A percentile compares a stretch with the other conserved stretches of the same genome.
Evolutionary conservation across 2,888 invertebrate genomes (phyloP).

Genomic region (Sinhomidia bicolor): DNA sequence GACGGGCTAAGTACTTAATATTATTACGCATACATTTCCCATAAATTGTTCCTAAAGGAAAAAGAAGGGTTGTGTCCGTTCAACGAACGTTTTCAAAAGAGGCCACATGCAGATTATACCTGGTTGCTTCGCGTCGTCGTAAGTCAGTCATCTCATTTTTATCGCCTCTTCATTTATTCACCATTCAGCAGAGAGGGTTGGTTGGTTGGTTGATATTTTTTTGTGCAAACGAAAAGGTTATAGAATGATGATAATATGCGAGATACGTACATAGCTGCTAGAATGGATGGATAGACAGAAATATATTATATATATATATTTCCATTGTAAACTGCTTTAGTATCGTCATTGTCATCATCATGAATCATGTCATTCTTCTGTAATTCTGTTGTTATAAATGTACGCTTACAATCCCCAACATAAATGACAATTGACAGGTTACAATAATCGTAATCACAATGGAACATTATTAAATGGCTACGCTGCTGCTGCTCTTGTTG

Average conservation of each 20-base stretch:
- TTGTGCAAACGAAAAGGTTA: not conserved
- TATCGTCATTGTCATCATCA: constrained; percentile 36
- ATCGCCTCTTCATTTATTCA: not conserved
- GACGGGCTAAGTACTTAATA: not conserved
- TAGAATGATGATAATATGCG: too few species aligned
- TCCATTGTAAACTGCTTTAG: not conserved
- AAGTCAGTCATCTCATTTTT: constrained; percentile 45
- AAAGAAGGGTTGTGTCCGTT: constrained; percentile 55
- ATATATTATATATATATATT: not conserved
- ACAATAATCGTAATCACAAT: constrained; percentile 62
- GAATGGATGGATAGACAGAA: not conserved
- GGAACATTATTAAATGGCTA: not conserved
- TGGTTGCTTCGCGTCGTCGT: constrained; percentile 43
- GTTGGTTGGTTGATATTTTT: not conserved
- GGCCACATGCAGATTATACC: constrained; percentile 61
- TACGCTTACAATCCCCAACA: constrained; percentile 15
- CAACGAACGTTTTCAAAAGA: constrained; percentile 48
- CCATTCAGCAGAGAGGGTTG: not conserved
- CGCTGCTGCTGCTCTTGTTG: constrained; percentile 13
- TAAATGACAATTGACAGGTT: constrained; percentile 67
- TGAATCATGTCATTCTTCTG: constrained; percentile 43
- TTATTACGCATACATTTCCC: not conserved
- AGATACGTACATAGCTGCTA: too few species aligned
- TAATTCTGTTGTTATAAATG: not conserved
- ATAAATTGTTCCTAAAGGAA: not conserved